These are phyloP conservation scores for Penaeus vannamei DNA, from an alignment of 1,140 invertebrate genomes.

Conservation along the genomic window DNA sequence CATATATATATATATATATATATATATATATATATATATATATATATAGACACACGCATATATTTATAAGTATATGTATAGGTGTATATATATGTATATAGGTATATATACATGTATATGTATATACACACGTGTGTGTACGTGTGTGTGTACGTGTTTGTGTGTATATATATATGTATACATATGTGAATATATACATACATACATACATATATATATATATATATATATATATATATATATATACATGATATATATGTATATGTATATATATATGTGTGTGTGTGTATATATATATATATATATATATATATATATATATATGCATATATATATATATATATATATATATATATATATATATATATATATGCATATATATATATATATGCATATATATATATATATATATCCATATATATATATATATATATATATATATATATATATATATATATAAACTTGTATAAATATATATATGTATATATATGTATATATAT, in stretches of 20 bases:
- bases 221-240: not conserved
- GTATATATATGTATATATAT: not conserved
- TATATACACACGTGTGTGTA: too few species aligned
- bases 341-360: not conserved
- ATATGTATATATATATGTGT: too few species aligned
- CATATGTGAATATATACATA: not conserved
- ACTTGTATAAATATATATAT: not conserved
- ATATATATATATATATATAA: too few species aligned
- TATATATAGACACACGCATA: too few species aligned
- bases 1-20: too few species aligned
- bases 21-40: too few species aligned
- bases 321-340: not conserved
- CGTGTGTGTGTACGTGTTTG: not conserved
- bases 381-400: not conserved
- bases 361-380: not conserved
- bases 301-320: conserved; percentile 15
- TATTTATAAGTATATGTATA: too few species aligned
- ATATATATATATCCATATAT: not conserved
- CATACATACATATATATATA: not conserved
- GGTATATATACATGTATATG: too few species aligned
- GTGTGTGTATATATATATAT: not conserved
- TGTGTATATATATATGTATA: not conserved
- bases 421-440: too few species aligned
- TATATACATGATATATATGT: not conserved
- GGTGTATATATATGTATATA: too few species aligned